Evolutionary conservation across 2,888 invertebrate species (phyloP).

Genomic region (Drosophila anomelani): DNA sequence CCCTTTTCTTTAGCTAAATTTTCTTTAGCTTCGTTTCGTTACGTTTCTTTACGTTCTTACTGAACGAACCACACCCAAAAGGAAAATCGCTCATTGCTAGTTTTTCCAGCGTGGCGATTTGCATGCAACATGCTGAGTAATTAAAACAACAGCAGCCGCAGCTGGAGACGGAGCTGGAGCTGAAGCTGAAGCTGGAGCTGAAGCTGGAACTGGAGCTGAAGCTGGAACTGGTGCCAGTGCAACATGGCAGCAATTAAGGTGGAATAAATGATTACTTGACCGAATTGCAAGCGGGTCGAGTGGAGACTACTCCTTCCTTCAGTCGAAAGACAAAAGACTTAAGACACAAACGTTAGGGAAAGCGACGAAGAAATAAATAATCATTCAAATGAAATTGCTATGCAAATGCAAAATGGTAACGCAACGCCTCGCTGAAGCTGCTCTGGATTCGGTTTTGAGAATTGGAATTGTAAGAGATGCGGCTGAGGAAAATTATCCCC

Average conservation of each 20-base stretch:
- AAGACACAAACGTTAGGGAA: constrained; percentile 63
- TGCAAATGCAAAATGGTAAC: constrained; percentile 57
- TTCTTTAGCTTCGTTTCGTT: not conserved
- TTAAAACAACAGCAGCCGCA: constrained; percentile 59
- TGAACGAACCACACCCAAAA: constrained; percentile 26
- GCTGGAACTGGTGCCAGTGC: constrained; percentile 1
- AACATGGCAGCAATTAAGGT: constrained; percentile 61
- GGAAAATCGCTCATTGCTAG: constrained; percentile 17
- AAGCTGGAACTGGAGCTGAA: not conserved
- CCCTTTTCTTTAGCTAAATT: constrained; percentile 3
- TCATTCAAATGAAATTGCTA: constrained; percentile 57
- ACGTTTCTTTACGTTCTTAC: not conserved
- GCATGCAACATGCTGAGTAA: constrained; percentile 68
- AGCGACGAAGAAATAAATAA: constrained; percentile 40
- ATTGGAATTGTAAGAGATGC: constrained; percentile 7
- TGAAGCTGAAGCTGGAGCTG: not conserved
- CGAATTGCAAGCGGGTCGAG: constrained; percentile 55
- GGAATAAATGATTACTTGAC: constrained; percentile 73
- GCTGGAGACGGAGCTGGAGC: not conserved
- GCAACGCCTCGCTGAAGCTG: constrained; percentile 65
- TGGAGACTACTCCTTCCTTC: not conserved
- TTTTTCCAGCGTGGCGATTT: constrained; percentile 43
- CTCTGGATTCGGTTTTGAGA: constrained; percentile 6
- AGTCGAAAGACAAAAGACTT: constrained; percentile 67
- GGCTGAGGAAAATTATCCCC: constrained; percentile 41